These are phyloP conservation scores for Ceraclea dissimilis DNA, from an alignment of 2,888 invertebrate species.

Conservation along the genomic window DNA sequence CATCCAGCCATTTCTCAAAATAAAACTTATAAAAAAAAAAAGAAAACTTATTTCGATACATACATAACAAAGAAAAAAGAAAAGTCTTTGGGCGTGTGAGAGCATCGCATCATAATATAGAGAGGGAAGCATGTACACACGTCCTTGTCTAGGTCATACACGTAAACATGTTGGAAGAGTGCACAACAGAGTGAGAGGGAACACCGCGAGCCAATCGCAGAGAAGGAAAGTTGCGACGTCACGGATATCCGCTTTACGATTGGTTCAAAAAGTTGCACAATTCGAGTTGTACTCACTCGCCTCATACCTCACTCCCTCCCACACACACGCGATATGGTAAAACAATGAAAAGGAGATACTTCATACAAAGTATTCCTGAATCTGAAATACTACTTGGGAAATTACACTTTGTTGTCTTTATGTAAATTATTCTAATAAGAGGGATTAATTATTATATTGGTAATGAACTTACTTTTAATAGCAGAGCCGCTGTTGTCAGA, in stretches of 20 bases:
- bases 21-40: not conserved
- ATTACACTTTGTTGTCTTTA: not conserved
- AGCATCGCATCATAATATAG: not conserved
- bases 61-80: not conserved
- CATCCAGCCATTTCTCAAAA: too few species aligned
- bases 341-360: not conserved
- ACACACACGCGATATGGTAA: not conserved
- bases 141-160: slow-evolving; percentile 23
- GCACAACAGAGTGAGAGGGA: slow-evolving; percentile 23
- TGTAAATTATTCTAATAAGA: not conserved
- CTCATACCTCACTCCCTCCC: not conserved
- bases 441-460: too few species aligned
- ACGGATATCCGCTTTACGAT: slow-evolving; percentile 9
- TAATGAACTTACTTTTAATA: slow-evolving; percentile 13
- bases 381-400: too few species aligned
- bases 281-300: not conserved
- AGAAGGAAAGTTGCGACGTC: slow-evolving; percentile 16
- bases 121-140: not conserved
- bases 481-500: slow-evolving; percentile 17
- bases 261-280: slow-evolving; percentile 6
- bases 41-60: not conserved
- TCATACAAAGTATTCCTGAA: not conserved
- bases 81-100: not conserved
- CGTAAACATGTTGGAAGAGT: slow-evolving; percentile 22
- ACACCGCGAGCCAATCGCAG: slow-evolving; percentile 17